phyloP scores from a whole-genome alignment of 2,113 vertebrate genomes.

The Parus major region DNA sequence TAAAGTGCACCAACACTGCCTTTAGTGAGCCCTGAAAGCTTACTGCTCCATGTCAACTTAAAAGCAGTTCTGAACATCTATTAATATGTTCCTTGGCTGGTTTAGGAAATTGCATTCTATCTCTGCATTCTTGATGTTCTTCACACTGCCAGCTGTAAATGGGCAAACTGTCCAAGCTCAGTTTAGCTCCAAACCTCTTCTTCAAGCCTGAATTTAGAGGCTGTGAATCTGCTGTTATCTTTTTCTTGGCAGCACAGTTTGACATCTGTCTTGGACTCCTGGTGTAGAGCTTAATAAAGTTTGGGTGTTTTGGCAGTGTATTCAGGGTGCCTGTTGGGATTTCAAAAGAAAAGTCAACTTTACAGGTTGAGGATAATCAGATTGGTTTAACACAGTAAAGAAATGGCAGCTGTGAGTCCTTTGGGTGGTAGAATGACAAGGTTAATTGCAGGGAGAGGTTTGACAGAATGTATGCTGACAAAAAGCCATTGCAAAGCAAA shows the following conservation, averaged over 20 bases:
- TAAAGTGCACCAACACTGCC: neutral
- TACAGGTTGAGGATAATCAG: neutral
- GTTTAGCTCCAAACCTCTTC: neutral
- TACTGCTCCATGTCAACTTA: neutral
- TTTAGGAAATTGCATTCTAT: neutral
- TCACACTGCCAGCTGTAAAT: neutral
- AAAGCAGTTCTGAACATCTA: neutral
- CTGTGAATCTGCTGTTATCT: neutral
- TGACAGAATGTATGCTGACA: neutral
- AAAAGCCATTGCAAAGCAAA: neutral
- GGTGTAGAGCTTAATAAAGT: neutral
- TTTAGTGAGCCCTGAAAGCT: neutral
- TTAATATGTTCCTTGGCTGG: neutral
- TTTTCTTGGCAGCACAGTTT: conserved; percentile 9
- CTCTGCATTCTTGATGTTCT: neutral
- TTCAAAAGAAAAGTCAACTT: neutral
- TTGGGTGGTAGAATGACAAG: neutral
- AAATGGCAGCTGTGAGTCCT: neutral
- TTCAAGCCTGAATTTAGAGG: neutral
- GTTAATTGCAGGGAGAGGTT: neutral
- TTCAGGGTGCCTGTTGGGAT: neutral
- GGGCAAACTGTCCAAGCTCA: neutral
- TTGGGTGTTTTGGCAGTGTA: neutral
- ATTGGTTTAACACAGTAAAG: neutral
- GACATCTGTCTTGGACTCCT: neutral